Evolutionary conservation across 2,797 vertebrate species (phyloP).

Genomic region (Malurus leucopterus): DNA sequence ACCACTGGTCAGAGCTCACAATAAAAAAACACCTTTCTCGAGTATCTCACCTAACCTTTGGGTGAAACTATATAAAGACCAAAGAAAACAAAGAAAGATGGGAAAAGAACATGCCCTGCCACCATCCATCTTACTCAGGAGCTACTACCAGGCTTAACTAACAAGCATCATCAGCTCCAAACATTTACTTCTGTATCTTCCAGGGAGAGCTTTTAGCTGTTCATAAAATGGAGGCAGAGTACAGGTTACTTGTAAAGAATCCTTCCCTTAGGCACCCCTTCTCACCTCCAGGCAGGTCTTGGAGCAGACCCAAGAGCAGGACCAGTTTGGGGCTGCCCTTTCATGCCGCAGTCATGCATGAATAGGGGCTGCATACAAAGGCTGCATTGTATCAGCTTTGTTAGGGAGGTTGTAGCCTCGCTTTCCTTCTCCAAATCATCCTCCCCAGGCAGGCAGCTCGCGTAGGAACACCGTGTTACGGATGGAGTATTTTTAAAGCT

Average conservation of each 20-base stretch:
- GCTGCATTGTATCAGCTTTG: not conserved
- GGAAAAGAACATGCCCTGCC: not conserved
- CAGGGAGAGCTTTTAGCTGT: not conserved
- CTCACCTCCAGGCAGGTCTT: not conserved
- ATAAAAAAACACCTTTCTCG: not conserved
- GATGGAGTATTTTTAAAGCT: conserved; percentile 45
- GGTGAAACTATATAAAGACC: not conserved
- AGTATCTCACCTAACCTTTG: not conserved
- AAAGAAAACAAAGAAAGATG: not conserved
- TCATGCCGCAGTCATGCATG: not conserved
- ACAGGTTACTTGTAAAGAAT: not conserved
- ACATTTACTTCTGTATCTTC: not conserved
- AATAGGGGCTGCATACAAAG: not conserved
- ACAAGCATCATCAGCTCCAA: not conserved
- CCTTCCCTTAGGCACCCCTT: not conserved
- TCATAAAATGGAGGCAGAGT: not conserved
- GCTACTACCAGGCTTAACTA: not conserved
- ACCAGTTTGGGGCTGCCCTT: not conserved
- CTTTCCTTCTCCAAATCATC: conserved; percentile 3
- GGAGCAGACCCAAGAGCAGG: not conserved
- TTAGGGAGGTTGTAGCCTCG: not conserved
- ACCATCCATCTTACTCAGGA: not conserved
- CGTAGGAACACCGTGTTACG: conserved; percentile 1
- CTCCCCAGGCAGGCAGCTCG: not conserved
- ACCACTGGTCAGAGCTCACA: not conserved